phyloP scores from a whole-genome alignment of 2,888 invertebrate genomes.

The Scaptomyza flava region DNA sequence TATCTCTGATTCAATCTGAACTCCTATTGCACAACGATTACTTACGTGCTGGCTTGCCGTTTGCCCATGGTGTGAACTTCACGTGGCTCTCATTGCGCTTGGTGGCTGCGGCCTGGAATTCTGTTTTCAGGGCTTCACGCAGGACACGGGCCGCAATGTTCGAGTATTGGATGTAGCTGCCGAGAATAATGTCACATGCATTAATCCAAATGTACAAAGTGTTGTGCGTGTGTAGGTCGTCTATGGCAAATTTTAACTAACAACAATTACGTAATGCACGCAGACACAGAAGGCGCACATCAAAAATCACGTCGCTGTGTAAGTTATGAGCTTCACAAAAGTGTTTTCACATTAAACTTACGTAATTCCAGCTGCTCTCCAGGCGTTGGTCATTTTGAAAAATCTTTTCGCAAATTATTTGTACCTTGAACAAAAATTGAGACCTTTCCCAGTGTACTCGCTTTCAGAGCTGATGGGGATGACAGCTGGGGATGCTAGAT shows the following conservation, averaged over 20 bases:
- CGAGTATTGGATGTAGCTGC: conserved; percentile 97
- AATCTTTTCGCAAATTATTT: conserved; percentile 44
- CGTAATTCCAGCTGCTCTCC: conserved; percentile 94
- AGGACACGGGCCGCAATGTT: conserved; percentile 95
- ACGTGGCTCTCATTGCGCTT: conserved; percentile 91
- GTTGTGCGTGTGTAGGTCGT: not conserved
- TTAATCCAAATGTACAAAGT: not conserved
- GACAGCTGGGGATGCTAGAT: conserved; percentile 16
- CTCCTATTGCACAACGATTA: conserved; percentile 66
- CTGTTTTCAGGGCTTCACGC: conserved; percentile 91
- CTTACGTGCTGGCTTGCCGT: conserved; percentile 95
- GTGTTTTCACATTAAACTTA: conserved; percentile 85
- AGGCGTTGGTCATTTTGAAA: conserved; percentile 88
- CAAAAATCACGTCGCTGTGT: not conserved
- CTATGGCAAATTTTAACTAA: conserved; percentile 19
- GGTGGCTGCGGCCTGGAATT: conserved; percentile 89
- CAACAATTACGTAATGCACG: conserved; percentile 67
- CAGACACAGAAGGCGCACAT: conserved; percentile 5
- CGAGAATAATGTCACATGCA: conserved; percentile 9
- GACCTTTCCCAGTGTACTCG: conserved; percentile 43
- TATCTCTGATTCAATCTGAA: not conserved
- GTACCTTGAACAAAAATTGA: conserved; percentile 35
- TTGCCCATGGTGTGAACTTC: conserved; percentile 94
- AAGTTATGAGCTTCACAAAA: not conserved
- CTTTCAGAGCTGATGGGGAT: conserved; percentile 41